phyloP scores from a whole-genome alignment of 1,140 invertebrate species.

The Pinna nobilis region DNA sequence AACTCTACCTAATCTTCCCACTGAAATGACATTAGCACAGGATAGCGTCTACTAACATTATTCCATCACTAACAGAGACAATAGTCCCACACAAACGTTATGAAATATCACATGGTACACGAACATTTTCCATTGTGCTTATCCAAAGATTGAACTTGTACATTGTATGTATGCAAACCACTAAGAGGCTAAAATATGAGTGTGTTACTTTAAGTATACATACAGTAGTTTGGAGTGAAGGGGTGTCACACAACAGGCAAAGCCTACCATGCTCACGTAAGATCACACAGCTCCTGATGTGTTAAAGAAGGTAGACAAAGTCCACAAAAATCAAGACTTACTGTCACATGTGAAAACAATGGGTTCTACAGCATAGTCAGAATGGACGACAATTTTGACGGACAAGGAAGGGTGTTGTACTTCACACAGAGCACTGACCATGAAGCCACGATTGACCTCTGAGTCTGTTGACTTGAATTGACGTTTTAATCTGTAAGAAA shows the following conservation, averaged over 20 bases:
- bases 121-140: too few species aligned
- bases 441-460: slow-evolving; percentile 61
- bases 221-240: neutral
- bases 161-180: too few species aligned
- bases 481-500: slow-evolving; percentile 60
- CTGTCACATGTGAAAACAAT: slow-evolving; percentile 69
- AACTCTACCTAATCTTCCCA: too few species aligned
- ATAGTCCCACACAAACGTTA: too few species aligned
- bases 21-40: too few species aligned
- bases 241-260: neutral
- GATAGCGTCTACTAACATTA: too few species aligned
- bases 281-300: neutral
- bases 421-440: slow-evolving; percentile 64
- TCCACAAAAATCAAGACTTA: slow-evolving; percentile 50
- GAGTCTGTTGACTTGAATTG: slow-evolving; percentile 62
- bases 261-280: neutral
- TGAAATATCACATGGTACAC: too few species aligned
- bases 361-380: slow-evolving; percentile 55
- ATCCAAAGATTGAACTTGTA: too few species aligned
- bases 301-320: neutral
- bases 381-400: slow-evolving; percentile 63
- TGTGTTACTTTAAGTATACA: neutral
- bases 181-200: neutral
- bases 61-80: too few species aligned
- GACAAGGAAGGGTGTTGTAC: slow-evolving; percentile 58